Evolutionary conservation across 2,888 invertebrate species (phyloP).

Genomic region (Phortica okadai): DNA sequence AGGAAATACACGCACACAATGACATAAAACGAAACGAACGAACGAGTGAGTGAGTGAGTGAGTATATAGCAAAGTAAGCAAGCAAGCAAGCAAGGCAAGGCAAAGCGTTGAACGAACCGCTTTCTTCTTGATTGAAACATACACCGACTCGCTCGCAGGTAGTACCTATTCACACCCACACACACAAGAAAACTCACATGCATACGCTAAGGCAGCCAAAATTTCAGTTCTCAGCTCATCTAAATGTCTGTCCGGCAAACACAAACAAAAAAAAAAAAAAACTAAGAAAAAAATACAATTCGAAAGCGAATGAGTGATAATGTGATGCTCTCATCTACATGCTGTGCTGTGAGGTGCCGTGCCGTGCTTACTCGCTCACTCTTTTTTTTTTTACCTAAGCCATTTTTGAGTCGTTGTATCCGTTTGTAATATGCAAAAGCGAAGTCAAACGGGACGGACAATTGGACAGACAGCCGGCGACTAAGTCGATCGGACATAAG

Average conservation of each 20-base stretch:
- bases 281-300: not conserved
- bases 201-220: constrained; percentile 4
- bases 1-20: constrained; percentile 15
- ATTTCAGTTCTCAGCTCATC: constrained; percentile 34
- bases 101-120: constrained; percentile 10
- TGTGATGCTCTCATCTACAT: not conserved
- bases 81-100: not conserved
- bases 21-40: constrained; percentile 8
- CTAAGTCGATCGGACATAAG: not conserved
- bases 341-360: not conserved
- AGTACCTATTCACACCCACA: constrained; percentile 48
- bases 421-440: constrained; percentile 14
- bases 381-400: constrained; percentile 54
- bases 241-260: too few species aligned
- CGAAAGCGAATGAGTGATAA: not conserved
- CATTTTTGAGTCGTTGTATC: constrained; percentile 36
- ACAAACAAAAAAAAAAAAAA: not conserved
- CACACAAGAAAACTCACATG: constrained; percentile 36
- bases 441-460: not conserved
- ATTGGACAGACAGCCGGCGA: not conserved
- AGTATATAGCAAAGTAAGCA: not conserved
- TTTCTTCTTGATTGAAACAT: not conserved
- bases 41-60: constrained; percentile 14
- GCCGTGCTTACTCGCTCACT: constrained; percentile 44
- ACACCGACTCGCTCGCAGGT: constrained; percentile 44